Evolutionary conservation across 1,140 invertebrate species (phyloP), one percentile per base, ranked within the genome.

Genomic region (Formica exsecta): DNA sequence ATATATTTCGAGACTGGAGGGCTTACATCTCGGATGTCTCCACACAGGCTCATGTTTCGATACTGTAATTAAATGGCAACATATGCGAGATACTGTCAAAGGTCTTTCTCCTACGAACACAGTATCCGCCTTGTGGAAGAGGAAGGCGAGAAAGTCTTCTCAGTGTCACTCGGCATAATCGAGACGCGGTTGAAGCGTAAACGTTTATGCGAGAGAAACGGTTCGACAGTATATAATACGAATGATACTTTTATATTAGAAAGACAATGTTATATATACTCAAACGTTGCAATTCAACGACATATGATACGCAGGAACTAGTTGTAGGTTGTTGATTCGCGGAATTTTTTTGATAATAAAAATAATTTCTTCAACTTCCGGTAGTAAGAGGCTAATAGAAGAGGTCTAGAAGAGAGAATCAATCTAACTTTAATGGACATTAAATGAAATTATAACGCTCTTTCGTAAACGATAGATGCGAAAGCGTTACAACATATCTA

Each of bases 261-360:
- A 11, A 71, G 74, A 89, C 89, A 87, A 90, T 89, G 75, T 89
- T 68, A 32, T 32, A 32, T 32, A 59, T 59, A 29, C 6, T 29
- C 16, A 48, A 59, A 38, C 62, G 44, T 7, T 22, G 54, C 83
- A 51, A 87, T 87, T 90, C 85, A 90, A 88, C 44, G 77, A 88
- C 87, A 89, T 76, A 48, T 73, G 59, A 57, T 29, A 41, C 9
- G 8, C 19, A 32, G 25, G 25, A 36, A 64, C 57, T 64, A 29
- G 1, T 11, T 65, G 9, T 41, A 62, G 74, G 16, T 44, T 51
- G 16, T 51, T 22, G 54, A 16, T 77, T 32, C 38, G 25, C 25
- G 25, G 57, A 62, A 57, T n/a, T 3, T 70, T 9, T 32, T 13
- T 7, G 65, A 41, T 22, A 44, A 36, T 16, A 19, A 71, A 32